Conservation (phyloP, 2,797 vertebrate genomes). For the Melanogrammus aeglefinus region DNA sequence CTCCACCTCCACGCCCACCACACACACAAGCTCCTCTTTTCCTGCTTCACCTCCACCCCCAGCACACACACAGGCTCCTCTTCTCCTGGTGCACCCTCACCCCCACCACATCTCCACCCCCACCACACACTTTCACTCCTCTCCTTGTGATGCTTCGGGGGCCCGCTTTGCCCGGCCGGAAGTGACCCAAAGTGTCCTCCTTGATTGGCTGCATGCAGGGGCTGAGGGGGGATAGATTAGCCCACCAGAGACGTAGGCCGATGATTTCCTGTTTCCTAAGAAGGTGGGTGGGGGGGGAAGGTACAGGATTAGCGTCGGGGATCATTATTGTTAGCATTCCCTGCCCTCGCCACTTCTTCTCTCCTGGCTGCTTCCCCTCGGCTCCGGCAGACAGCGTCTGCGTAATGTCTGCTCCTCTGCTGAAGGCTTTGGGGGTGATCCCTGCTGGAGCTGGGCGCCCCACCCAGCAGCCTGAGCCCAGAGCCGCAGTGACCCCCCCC, state of each 20-base stretch:
- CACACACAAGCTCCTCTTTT: slow-evolving; percentile 12
- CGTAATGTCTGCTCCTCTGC: slow-evolving; percentile 56
- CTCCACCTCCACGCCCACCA: no score
- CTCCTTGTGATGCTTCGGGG: slow-evolving; percentile 29
- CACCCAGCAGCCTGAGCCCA: slow-evolving; percentile 53
- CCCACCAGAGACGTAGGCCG: slow-evolving; percentile 35
- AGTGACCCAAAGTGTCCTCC: slow-evolving; percentile 47
- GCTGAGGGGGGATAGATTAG: slow-evolving; percentile 39
- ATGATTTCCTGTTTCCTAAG: slow-evolving; percentile 65
- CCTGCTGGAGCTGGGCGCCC: slow-evolving; percentile 45
- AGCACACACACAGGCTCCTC: slow-evolving; percentile 8
- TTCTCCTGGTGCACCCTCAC: background rate
- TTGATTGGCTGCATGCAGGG: slow-evolving; percentile 52
- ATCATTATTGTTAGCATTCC: slow-evolving; percentile 71
- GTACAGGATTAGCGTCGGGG: slow-evolving; percentile 73
- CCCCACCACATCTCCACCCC: background rate
- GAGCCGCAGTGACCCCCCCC: slow-evolving; percentile 24
- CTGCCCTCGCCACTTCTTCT: slow-evolving; percentile 40
- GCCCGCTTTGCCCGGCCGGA: slow-evolving; percentile 44
- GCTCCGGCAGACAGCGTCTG: slow-evolving; percentile 53
- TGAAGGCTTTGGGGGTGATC: slow-evolving; percentile 55
- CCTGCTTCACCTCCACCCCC: background rate
- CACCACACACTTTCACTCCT: slow-evolving; percentile 12
- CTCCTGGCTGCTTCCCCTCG: slow-evolving; percentile 33
- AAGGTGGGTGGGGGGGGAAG: slow-evolving; percentile 52